These are phyloP conservation scores for Empis stercorea DNA, from an alignment of 2,888 invertebrate genomes.

Conservation along the genomic window DNA sequence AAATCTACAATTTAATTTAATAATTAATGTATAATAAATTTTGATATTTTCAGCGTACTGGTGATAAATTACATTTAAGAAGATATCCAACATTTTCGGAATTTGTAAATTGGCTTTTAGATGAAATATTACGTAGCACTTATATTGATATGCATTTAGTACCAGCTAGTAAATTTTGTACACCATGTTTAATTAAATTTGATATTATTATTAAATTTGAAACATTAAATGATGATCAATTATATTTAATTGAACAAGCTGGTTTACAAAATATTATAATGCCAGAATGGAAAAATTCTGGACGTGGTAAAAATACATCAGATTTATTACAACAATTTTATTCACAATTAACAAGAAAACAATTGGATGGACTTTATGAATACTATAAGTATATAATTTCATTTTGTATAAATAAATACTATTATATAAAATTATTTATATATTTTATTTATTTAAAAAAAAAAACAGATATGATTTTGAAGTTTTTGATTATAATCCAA, in stretches of 20 bases:
- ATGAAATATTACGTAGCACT: constrained; percentile 44
- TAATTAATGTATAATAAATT: too few relatives aligned
- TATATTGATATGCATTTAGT: constrained; percentile 78
- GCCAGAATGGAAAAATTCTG: constrained; percentile 73
- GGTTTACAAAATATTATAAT: constrained; percentile 61
- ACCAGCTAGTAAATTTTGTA: constrained; percentile 71
- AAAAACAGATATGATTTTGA: constrained; percentile 72
- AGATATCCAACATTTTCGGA: constrained; percentile 68
- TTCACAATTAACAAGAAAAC: constrained; percentile 57
- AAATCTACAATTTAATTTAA: too few relatives aligned
- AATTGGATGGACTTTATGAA: constrained; percentile 63
- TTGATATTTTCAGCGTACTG: too few relatives aligned
- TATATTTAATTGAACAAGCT: constrained; percentile 65
- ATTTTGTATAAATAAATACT: too few relatives aligned
- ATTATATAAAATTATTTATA: too few relatives aligned
- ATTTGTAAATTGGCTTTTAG: constrained; percentile 65
- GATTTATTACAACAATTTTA: constrained; percentile 63
- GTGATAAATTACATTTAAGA: constrained; percentile 31
- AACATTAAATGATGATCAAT: constrained; percentile 70
- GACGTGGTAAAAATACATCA: constrained; percentile 59
- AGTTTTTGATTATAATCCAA: constrained; percentile 71
- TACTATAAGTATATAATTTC: constrained; percentile 55
- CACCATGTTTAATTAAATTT: constrained; percentile 72
- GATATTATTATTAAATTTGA: constrained; percentile 73
- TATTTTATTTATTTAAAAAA: constrained; percentile 4